phyloP scores from a whole-genome alignment of 2,888 invertebrate genomes.

The Conistra vaccinii region DNA sequence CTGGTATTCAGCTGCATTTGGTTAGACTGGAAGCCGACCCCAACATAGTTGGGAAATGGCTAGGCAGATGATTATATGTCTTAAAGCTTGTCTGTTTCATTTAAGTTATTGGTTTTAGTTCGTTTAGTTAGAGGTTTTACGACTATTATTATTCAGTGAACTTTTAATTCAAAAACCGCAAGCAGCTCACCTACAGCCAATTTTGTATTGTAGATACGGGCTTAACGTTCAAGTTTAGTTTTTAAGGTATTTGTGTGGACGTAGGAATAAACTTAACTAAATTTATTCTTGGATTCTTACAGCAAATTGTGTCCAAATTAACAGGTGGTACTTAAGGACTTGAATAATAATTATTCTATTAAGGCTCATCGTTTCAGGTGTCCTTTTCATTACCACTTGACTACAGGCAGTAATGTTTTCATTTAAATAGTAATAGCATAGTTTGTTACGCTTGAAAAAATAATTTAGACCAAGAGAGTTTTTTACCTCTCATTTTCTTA shows the following conservation, averaged over 20 bases:
- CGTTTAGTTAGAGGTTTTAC: neutral
- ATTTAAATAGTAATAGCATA: conserved; percentile 37
- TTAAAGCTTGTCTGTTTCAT: too few species aligned
- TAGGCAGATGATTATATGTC: neutral
- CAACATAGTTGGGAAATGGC: too few species aligned
- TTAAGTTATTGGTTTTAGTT: neutral
- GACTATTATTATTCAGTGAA: neutral
- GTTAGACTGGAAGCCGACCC: too few species aligned
- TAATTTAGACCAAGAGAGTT: neutral
- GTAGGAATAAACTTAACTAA: neutral
- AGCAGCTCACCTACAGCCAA: neutral
- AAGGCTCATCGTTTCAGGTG: conserved; percentile 14
- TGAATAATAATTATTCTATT: conserved; percentile 3
- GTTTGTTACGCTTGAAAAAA: conserved; percentile 25
- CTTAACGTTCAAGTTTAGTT: neutral
- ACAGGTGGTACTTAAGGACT: neutral
- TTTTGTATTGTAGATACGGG: too few species aligned
- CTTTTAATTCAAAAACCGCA: neutral
- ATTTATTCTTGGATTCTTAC: neutral
- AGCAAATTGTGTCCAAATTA: neutral
- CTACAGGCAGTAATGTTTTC: conserved; percentile 18
- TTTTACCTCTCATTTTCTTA: conserved; percentile 3
- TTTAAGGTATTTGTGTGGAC: neutral
- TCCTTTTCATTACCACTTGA: conserved; percentile 17
- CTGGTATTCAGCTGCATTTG: too few species aligned